phyloP scores from a whole-genome alignment of 2,113 vertebrate species.

The Sialia sialis region DNA sequence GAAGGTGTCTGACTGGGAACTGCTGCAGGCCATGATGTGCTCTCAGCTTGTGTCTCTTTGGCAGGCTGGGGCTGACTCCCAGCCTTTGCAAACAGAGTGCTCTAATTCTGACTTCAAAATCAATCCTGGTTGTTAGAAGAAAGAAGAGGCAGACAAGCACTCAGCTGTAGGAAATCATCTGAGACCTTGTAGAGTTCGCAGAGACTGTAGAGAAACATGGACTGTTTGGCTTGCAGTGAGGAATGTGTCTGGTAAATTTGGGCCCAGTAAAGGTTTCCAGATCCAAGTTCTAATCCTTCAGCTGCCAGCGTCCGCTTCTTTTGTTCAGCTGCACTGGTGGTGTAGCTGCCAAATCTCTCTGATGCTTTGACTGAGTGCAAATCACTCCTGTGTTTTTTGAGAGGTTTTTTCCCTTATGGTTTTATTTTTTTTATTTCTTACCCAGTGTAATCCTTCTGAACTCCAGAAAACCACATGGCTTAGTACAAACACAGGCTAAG shows the following conservation, averaged over 20 bases:
- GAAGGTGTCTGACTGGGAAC: not conserved
- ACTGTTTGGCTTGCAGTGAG: not conserved
- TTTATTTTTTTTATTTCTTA: not conserved
- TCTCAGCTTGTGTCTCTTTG: not conserved
- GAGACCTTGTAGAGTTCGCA: not conserved
- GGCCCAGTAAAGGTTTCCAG: not conserved
- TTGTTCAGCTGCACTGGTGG: not conserved
- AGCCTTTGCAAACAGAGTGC: not conserved
- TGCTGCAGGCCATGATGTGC: not conserved
- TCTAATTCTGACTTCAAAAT: not conserved
- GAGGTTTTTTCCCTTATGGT: too few species aligned
- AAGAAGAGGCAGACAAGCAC: not conserved
- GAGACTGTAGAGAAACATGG: not conserved
- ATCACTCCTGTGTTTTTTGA: not conserved
- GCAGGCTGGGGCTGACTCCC: not conserved
- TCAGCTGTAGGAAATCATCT: not conserved
- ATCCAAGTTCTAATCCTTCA: not conserved
- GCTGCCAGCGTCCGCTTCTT: rapidly evolving
- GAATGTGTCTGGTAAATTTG: not conserved
- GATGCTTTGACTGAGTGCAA: not conserved
- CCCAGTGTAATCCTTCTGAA: not conserved
- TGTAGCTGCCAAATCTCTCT: not conserved
- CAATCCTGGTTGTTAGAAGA: not conserved
- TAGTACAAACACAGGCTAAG: not conserved
- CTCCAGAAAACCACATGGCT: not conserved